These are phyloP conservation scores for Galeopterus variegatus DNA, from an alignment of 2,113 vertebrate species.

Conservation along the genomic window DNA sequence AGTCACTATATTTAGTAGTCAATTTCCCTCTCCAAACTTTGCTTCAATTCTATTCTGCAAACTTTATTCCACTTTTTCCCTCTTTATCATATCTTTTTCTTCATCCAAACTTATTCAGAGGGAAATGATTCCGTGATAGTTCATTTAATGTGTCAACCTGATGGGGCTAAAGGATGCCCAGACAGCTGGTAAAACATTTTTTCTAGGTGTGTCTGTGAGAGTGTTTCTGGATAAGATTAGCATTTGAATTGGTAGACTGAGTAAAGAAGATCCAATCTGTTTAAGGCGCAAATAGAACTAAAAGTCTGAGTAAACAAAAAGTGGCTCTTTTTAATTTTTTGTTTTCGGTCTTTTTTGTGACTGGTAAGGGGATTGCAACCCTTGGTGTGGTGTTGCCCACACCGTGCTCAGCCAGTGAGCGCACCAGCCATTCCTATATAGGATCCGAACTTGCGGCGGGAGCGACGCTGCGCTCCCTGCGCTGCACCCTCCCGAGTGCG, in stretches of 20 bases:
- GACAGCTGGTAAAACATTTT: not conserved
- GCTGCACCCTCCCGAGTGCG: too few relatives aligned
- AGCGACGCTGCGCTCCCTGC: too few relatives aligned
- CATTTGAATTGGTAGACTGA: not conserved
- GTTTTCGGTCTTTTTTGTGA: too few relatives aligned
- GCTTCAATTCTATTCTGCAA: not conserved
- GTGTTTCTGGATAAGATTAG: not conserved
- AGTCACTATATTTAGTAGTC: not conserved
- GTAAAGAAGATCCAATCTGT: not conserved
- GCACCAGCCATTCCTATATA: too few relatives aligned
- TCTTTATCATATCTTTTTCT: not conserved
- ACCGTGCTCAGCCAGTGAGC: too few relatives aligned
- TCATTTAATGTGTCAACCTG: not conserved
- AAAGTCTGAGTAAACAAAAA: not conserved
- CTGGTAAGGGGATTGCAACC: too few relatives aligned
- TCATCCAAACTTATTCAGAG: not conserved
- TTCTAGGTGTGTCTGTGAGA: not conserved
- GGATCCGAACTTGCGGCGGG: too few relatives aligned
- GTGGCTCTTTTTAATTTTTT: too few relatives aligned
- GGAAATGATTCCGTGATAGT: not conserved
- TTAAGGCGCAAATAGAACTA: not conserved
- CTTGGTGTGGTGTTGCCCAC: too few relatives aligned
- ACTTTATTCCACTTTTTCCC: not conserved
- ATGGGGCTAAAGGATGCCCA: not conserved
- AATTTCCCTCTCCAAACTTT: not conserved